A percentile compares a stretch with the other conserved stretches of the same genome.
Evolutionary conservation across 1,140 invertebrate species (phyloP).

Genomic region (Lasioglossum albipes): DNA sequence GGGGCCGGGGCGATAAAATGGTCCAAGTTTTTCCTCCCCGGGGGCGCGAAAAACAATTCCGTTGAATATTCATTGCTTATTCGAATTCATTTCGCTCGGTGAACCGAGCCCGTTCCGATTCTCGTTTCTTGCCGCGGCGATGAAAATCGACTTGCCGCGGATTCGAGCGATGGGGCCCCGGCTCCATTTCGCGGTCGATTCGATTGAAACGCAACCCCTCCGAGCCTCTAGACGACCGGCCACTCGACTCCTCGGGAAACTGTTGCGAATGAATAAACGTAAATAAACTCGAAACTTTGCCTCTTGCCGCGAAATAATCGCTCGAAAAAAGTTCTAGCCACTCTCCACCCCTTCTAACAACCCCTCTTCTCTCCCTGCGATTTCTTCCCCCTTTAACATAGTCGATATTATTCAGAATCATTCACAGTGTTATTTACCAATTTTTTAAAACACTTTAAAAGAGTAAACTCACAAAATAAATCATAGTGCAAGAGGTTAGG

Average conservation of each 20-base stretch:
- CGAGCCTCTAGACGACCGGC: not conserved
- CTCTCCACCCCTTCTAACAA: not conserved
- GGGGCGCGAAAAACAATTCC: not conserved
- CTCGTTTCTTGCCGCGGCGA: not conserved
- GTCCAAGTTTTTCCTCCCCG: not conserved
- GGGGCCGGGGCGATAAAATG: not conserved
- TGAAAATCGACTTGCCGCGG: not conserved
- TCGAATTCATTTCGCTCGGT: constrained; percentile 16
- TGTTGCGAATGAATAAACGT: constrained; percentile 19
- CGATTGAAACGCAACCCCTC: not conserved
- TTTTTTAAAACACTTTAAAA: no score
- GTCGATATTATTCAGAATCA: no score
- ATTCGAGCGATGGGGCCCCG: not conserved
- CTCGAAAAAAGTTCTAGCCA: not conserved
- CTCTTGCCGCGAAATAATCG: not conserved
- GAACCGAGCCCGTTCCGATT: constrained; percentile 10
- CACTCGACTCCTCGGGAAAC: not conserved
- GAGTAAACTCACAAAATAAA: no score
- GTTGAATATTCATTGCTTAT: constrained; percentile 36
- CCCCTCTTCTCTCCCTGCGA: no score
- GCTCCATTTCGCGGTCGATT: not conserved
- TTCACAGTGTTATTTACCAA: no score
- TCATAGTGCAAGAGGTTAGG: no score
- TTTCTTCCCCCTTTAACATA: no score
- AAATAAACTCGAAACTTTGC: not conserved